These are phyloP conservation scores for Bubo bubo DNA, from an alignment of 2,113 vertebrate genomes.

Conservation along the genomic window DNA sequence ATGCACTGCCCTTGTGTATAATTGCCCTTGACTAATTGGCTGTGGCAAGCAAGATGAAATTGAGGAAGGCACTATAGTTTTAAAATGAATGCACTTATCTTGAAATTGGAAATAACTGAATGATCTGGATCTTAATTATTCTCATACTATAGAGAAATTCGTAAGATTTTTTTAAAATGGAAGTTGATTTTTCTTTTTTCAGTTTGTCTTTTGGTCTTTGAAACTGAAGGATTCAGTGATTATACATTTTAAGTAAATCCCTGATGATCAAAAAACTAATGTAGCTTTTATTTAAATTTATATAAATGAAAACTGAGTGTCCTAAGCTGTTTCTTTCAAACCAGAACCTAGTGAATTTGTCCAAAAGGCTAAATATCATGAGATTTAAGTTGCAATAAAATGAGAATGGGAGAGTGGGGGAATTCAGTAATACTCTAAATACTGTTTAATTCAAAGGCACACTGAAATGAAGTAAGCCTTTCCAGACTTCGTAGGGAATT, in stretches of 20 bases:
- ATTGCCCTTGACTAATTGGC: not conserved
- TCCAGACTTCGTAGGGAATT: not conserved
- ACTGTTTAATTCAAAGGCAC: not conserved
- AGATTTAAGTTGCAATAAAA: not conserved
- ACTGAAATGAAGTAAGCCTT: not conserved
- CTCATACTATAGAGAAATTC: not conserved
- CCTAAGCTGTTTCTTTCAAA: not conserved
- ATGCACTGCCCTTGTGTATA: not conserved
- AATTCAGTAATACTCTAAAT: not conserved
- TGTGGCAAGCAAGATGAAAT: not conserved
- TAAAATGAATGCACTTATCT: not conserved
- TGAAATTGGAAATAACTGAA: not conserved
- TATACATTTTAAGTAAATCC: not conserved
- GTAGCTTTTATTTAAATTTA: not conserved
- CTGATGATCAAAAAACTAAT: not conserved
- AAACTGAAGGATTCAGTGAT: not conserved
- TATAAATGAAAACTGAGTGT: not conserved
- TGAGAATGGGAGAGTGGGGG: not conserved
- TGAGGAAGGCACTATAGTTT: not conserved
- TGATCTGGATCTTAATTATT: not conserved
- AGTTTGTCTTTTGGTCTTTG: not conserved
- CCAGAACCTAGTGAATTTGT: not conserved
- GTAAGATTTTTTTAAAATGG: not conserved
- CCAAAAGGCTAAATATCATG: not conserved
- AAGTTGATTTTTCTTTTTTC: not conserved